A percentile compares a stretch with the other conserved stretches of the same genome.
These are phyloP conservation scores for Adelognathus sp. DNA, from an alignment of 2,888 invertebrate species.

Conservation along the genomic window DNA sequence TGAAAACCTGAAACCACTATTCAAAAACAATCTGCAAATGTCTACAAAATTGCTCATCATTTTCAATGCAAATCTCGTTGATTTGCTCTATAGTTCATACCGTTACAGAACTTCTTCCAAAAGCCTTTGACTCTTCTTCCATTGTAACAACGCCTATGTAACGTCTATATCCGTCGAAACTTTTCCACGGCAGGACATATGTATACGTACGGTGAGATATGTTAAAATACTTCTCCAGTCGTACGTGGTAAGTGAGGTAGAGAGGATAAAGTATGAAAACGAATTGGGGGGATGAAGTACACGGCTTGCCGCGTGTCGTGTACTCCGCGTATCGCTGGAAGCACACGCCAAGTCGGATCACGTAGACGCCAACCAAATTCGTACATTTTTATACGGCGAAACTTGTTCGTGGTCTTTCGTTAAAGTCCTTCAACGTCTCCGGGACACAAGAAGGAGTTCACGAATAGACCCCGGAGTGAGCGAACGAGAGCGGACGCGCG, in stretches of 20 bases:
- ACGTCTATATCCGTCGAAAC: conserved; percentile 16
- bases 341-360: conserved; percentile 54
- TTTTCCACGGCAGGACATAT: background rate
- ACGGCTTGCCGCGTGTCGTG: conserved; percentile 22
- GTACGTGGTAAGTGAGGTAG: conserved; percentile 5
- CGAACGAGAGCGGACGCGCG: conserved; percentile 15
- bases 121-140: background rate
- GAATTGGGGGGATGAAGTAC: conserved; percentile 43
- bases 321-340: conserved; percentile 3
- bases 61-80: no score
- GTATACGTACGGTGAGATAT: background rate
- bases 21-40: no score
- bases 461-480: conserved; percentile 10
- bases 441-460: conserved; percentile 18
- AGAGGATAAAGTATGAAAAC: conserved; percentile 30
- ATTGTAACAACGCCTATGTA: background rate
- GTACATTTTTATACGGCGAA: conserved; percentile 56
- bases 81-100: background rate
- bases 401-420: conserved; percentile 49
- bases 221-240: conserved; percentile 25
- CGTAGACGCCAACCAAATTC: conserved; percentile 55
- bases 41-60: no score
- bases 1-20: no score
- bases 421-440: conserved; percentile 54
- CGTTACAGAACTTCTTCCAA: background rate